Conservation (phyloP, 2,888 invertebrate genomes). For the Cheilosia scutellata region DNA sequence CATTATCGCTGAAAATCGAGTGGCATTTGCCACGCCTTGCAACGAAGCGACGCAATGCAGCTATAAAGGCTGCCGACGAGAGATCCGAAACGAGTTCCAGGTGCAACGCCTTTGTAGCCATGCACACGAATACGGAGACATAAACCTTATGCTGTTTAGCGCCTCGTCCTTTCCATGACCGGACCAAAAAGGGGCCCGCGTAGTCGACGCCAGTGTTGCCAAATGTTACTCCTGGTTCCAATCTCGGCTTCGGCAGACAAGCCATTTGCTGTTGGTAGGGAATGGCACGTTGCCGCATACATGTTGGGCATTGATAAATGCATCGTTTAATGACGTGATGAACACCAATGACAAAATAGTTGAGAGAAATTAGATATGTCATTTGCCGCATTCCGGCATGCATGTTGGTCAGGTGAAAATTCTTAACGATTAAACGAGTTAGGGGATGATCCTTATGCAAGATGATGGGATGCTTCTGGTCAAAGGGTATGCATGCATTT, state of each 20-base stretch:
- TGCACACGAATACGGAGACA: conserved; percentile 77
- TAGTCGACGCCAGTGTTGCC: conserved; percentile 76
- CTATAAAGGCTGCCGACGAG: conserved; percentile 60
- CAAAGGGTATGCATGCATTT: too few relatives aligned
- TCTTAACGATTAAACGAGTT: not conserved
- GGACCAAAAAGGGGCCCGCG: conserved; percentile 73
- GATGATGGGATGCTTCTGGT: too few relatives aligned
- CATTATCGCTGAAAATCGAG: conserved; percentile 57
- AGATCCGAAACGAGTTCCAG: conserved; percentile 77
- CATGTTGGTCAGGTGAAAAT: conserved; percentile 53
- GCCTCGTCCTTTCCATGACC: conserved; percentile 74
- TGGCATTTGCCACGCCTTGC: conserved; percentile 67
- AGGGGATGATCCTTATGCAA: not conserved
- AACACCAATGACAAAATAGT: conserved; percentile 56
- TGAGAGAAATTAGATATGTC: conserved; percentile 42
- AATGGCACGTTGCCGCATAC: conserved; percentile 45
- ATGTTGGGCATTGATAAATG: conserved; percentile 63
- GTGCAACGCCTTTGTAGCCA: conserved; percentile 78
- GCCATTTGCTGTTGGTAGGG: conserved; percentile 71
- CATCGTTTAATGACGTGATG: conserved; percentile 45
- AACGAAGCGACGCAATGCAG: conserved; percentile 77
- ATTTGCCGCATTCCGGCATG: conserved; percentile 69
- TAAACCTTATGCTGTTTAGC: conserved; percentile 76
- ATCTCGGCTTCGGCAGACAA: conserved; percentile 62
- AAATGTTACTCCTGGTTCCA: conserved; percentile 73